These are phyloP conservation scores for Drosophila ercepeae DNA, from an alignment of 1,140 invertebrate genomes.

Conservation along the genomic window DNA sequence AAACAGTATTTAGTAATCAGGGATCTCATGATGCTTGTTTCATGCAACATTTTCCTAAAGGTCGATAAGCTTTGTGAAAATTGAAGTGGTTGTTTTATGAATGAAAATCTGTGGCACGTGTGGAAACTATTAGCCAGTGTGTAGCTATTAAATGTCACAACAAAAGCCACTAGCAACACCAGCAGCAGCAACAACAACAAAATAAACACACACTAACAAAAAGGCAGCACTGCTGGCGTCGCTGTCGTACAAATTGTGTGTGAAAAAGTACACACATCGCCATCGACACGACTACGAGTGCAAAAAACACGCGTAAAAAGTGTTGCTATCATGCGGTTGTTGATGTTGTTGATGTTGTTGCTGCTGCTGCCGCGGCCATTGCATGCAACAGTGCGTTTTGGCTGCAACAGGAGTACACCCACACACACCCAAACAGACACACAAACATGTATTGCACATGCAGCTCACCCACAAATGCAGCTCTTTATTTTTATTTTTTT, in stretches of 20 bases:
- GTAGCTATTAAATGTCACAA: conserved; percentile 74
- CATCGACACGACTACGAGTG: conserved; percentile 25
- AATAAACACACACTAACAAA: background rate
- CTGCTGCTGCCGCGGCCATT: conserved; percentile 38
- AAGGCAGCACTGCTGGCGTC: conserved; percentile 36
- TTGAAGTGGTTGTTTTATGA: conserved; percentile 65
- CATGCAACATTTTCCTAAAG: background rate
- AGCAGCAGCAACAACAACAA: conserved; percentile 30
- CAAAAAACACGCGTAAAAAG: conserved; percentile 74
- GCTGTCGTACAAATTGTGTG: conserved; percentile 70
- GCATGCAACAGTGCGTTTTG: conserved; percentile 73
- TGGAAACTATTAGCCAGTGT: conserved; percentile 77
- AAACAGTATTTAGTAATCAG: too few species aligned
- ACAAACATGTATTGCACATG: conserved; percentile 16
- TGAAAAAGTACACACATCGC: conserved; percentile 64
- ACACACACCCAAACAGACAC: conserved; percentile 8
- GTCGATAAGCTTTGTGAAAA: conserved; percentile 36
- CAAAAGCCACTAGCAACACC: conserved; percentile 40
- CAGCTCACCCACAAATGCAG: conserved; percentile 40
- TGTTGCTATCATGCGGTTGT: conserved; percentile 66
- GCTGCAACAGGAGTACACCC: conserved; percentile 19
- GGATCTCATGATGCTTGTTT: conserved; percentile 1
- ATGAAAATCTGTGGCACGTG: conserved; percentile 73
- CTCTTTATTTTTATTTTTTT: conserved; percentile 60
- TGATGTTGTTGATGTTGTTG: conserved; percentile 25